Conservation (phyloP, 2,113 vertebrate genomes). For the Tachycineta bicolor region DNA sequence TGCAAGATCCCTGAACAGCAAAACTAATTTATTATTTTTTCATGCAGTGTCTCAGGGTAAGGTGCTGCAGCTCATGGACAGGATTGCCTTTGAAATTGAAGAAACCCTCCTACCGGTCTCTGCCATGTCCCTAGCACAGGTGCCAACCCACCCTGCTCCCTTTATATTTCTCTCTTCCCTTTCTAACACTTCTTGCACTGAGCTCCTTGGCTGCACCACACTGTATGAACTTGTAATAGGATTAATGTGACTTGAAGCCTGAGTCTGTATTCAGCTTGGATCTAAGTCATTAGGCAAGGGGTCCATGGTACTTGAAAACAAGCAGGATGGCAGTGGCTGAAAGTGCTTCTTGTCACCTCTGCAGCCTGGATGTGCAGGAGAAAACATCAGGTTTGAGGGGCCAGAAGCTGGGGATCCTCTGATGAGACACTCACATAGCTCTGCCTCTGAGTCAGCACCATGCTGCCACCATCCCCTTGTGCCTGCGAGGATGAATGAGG, state of each 20-base stretch:
- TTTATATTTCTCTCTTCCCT: not conserved
- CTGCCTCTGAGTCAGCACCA: not conserved
- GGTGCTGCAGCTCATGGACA: not conserved
- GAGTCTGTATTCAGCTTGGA: not conserved
- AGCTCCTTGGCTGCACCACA: not conserved
- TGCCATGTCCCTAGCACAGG: not conserved
- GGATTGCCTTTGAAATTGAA: not conserved
- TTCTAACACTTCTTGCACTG: not conserved
- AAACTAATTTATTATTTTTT: not conserved
- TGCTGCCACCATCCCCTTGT: not conserved
- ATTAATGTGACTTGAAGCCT: not conserved
- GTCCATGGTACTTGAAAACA: not conserved
- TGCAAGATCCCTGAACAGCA: not conserved
- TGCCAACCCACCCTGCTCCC: fast-evolving
- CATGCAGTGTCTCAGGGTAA: not conserved
- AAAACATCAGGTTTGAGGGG: not conserved
- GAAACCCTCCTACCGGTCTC: not conserved
- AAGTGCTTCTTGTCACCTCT: fast-evolving
- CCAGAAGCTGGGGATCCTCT: not conserved
- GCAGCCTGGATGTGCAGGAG: not conserved
- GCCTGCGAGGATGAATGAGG: not conserved
- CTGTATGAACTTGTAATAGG: not conserved
- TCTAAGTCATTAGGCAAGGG: not conserved
- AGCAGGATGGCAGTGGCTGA: fast-evolving
- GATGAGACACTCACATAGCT: not conserved